These are phyloP conservation scores for Cephus runcator DNA, from an alignment of 2,888 invertebrate genomes.

Conservation along the genomic window DNA sequence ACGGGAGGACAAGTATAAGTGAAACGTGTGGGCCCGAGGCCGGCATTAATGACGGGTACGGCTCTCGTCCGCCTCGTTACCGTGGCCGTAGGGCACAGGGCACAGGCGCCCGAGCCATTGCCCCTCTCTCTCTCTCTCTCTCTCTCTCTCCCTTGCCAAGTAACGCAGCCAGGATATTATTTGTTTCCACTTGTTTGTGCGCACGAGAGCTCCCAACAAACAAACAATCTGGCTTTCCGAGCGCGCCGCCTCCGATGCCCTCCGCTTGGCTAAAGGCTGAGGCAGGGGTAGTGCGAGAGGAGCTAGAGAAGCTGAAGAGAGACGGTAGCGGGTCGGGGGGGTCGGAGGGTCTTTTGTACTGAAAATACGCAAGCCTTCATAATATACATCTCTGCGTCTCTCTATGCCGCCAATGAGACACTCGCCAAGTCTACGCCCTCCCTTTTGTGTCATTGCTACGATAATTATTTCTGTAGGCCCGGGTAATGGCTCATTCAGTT, in stretches of 20 bases:
- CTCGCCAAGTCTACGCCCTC: slow-evolving; percentile 39
- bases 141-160: slow-evolving; percentile 24
- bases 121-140: slow-evolving; percentile 27
- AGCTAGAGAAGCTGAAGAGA: background rate
- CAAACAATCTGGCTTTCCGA: slow-evolving; percentile 52
- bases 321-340: slow-evolving; percentile 13
- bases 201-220: slow-evolving; percentile 52
- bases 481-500: slow-evolving; percentile 63
- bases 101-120: slow-evolving; percentile 15
- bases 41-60: slow-evolving; percentile 54
- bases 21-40: slow-evolving; percentile 45
- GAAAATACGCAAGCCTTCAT: background rate
- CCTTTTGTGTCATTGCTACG: slow-evolving; percentile 49
- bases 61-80: slow-evolving; percentile 53
- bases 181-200: slow-evolving; percentile 62
- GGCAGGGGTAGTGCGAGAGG: slow-evolving; percentile 10
- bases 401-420: slow-evolving; percentile 18
- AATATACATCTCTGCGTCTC: background rate
- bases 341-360: slow-evolving; percentile 1
- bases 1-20: slow-evolving; percentile 16
- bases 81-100: slow-evolving; percentile 45
- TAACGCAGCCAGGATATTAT: slow-evolving; percentile 61
- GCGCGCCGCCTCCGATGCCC: slow-evolving; percentile 21
- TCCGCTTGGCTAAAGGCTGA: slow-evolving; percentile 16
- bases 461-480: slow-evolving; percentile 61